Conservation (phyloP, 2,113 vertebrate genomes). For the Siphamia tubifer region DNA sequence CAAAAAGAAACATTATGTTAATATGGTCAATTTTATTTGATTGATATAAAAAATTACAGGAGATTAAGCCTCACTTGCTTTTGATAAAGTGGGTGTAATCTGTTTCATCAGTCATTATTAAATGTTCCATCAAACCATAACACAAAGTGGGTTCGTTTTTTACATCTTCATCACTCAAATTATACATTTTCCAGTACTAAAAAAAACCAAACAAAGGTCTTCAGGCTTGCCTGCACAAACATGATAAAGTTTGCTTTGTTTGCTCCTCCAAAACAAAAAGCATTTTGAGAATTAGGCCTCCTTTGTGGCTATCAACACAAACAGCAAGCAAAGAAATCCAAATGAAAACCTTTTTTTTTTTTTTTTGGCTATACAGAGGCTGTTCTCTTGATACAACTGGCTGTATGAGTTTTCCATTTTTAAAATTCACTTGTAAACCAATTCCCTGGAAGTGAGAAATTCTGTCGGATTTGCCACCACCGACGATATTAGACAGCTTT, state of each 20-base stretch:
- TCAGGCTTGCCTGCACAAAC: neutral
- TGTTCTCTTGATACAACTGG: constrained; percentile 11
- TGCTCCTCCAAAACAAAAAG: constrained; percentile 17
- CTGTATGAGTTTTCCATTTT: constrained; percentile 6
- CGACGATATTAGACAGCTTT: constrained; percentile 20
- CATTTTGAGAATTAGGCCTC: constrained; percentile 26
- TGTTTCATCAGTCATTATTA: neutral
- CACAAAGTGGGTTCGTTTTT: neutral
- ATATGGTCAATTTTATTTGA: neutral
- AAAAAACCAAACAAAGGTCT: neutral
- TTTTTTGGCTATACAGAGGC: constrained; percentile 9
- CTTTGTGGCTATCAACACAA: constrained; percentile 37
- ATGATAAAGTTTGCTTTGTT: constrained; percentile 17
- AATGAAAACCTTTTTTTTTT: constrained; percentile 7
- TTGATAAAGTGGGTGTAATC: neutral
- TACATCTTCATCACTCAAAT: constrained; percentile 3
- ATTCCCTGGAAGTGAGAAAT: constrained; percentile 27
- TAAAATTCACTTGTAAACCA: neutral
- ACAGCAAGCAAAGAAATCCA: constrained; percentile 35
- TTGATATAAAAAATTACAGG: too few species aligned
- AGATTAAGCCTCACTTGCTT: too few species aligned
- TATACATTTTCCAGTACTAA: neutral
- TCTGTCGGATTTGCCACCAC: constrained; percentile 15
- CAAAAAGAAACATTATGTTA: too few species aligned
- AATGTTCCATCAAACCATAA: neutral